A percentile compares a stretch with the other conserved stretches of the same genome.
phyloP scores from a whole-genome alignment of 2,888 invertebrate genomes.

The Zele albiditarsus region DNA sequence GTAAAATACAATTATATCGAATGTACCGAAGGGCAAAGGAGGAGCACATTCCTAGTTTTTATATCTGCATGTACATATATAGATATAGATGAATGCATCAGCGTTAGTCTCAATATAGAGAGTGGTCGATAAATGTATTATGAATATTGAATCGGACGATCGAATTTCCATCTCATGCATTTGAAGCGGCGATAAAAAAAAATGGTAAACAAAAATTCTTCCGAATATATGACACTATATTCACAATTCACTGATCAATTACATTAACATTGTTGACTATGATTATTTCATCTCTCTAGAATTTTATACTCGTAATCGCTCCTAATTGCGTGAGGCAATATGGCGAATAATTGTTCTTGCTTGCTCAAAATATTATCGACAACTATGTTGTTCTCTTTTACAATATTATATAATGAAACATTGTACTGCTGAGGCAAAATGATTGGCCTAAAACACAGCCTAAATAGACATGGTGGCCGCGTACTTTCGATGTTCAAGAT shows the following conservation, averaged over 20 bases:
- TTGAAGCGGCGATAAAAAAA: constrained; percentile 16
- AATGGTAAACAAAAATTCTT: not conserved
- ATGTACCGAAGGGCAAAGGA: not conserved
- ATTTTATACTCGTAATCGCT: not conserved
- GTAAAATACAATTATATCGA: constrained; percentile 1
- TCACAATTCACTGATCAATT: constrained; percentile 18
- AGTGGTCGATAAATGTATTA: constrained; percentile 15
- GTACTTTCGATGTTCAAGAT: not conserved
- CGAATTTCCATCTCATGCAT: constrained; percentile 4
- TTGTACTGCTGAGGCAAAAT: constrained; percentile 13
- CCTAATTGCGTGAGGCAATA: not conserved
- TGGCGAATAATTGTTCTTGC: not conserved
- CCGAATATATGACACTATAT: constrained; percentile 18
- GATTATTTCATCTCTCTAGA: not conserved
- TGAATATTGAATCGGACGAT: constrained; percentile 7
- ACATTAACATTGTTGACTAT: not conserved
- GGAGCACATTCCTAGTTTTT: not conserved
- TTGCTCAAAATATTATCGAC: not conserved
- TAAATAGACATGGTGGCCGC: not conserved
- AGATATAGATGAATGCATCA: constrained; percentile 18
- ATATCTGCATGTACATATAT: not conserved
- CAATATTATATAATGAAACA: not conserved
- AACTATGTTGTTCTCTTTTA: not conserved
- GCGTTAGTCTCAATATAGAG: constrained; percentile 37
- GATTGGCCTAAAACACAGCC: not conserved